A percentile compares a stretch with the other conserved stretches of the same genome.
Conservation (phyloP, 2,113 vertebrate genomes). For the Sorex fumeus region DNA sequence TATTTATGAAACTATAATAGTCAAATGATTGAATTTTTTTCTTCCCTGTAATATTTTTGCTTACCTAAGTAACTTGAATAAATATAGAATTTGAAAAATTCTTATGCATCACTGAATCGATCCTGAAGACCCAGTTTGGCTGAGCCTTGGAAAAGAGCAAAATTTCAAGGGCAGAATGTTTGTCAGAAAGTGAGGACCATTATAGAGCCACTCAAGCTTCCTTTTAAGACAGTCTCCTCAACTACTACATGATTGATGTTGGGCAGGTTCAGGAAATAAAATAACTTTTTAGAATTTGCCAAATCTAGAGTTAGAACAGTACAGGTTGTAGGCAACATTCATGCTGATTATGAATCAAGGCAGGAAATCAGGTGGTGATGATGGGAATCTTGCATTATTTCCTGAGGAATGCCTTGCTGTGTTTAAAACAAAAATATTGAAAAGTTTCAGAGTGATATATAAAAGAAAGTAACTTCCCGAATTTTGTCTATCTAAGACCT, state of each 20-base stretch:
- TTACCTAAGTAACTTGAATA: conserved; percentile 21
- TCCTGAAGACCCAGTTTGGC: conserved; percentile 15
- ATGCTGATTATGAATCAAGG: not conserved
- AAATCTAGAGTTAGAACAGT: not conserved
- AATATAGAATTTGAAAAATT: not conserved
- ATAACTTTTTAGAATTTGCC: not conserved
- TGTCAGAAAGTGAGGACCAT: not conserved
- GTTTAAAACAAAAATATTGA: not conserved
- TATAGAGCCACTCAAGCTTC: not conserved
- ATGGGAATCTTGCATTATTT: not conserved
- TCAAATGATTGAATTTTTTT: not conserved
- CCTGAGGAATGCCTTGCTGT: not conserved
- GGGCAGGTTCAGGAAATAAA: not conserved
- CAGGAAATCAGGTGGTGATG: not conserved
- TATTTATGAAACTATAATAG: conserved; percentile 10
- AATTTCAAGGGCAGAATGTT: not conserved
- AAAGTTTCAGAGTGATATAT: not conserved
- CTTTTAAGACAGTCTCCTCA: not conserved
- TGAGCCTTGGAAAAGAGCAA: not conserved
- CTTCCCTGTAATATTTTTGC: not conserved
- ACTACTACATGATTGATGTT: not conserved
- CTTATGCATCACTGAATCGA: not conserved
- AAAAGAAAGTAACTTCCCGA: not conserved
- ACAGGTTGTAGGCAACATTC: not conserved
- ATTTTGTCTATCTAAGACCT: not conserved